Evolutionary conservation across 2,797 vertebrate species (phyloP).

Genomic region (Parauchenoglanis punctatus): DNA sequence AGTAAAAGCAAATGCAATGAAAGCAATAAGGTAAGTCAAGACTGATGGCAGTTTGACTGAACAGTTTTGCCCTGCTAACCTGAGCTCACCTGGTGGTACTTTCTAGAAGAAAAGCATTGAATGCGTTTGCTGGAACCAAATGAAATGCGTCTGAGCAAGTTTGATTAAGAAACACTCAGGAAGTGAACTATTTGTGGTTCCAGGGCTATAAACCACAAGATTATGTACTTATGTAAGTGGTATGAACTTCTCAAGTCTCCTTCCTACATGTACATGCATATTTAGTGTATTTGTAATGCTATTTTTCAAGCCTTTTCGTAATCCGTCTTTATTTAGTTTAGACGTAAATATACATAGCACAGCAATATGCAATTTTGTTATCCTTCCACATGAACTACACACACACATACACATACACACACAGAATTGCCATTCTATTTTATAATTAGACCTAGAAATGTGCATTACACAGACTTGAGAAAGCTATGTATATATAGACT

Average conservation of each 20-base stretch:
- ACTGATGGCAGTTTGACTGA: not conserved
- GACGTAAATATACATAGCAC: not conserved
- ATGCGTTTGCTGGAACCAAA: conserved; percentile 26
- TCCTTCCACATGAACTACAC: conserved; percentile 19
- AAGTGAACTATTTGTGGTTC: conserved; percentile 54
- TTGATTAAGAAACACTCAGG: conserved; percentile 66
- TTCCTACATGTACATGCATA: conserved; percentile 24
- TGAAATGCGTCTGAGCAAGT: not conserved
- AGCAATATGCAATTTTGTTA: conserved; percentile 16
- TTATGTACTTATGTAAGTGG: conserved; percentile 1
- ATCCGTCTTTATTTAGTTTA: not conserved
- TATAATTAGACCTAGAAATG: conserved; percentile 24
- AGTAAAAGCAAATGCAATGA: not conserved
- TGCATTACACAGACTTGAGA: conserved; percentile 22
- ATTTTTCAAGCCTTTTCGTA: conserved; percentile 20
- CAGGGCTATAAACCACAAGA: conserved; percentile 33
- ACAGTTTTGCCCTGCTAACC: not conserved
- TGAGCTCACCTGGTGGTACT: conserved; percentile 2
- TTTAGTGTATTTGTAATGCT: conserved; percentile 22
- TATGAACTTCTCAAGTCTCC: conserved; percentile 24
- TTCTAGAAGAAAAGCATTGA: conserved; percentile 9
- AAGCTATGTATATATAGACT: conserved; percentile 27
- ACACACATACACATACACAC: conserved; percentile 11
- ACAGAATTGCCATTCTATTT: conserved; percentile 2
- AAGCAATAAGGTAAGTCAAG: not conserved